Conservation (phyloP, 2,888 invertebrate species). For the Bugula neritina region DNA sequence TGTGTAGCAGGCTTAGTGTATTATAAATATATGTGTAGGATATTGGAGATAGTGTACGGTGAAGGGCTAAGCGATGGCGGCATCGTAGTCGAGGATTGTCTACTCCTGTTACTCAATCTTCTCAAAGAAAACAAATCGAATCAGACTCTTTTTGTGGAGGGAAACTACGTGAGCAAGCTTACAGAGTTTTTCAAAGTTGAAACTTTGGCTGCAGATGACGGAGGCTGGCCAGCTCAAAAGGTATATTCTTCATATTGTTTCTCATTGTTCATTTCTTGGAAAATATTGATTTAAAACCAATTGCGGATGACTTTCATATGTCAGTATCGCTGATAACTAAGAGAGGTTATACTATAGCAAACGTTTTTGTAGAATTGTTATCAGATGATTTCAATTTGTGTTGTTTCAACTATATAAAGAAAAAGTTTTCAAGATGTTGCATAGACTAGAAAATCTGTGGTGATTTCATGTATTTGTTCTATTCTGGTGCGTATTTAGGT, state of each 20-base stretch:
- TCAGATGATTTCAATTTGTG: too few species aligned
- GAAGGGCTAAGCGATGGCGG: conserved; percentile 89
- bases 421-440: too few species aligned
- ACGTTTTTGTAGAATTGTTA: too few species aligned
- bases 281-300: too few species aligned
- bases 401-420: too few species aligned
- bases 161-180: conserved; percentile 84
- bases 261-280: background rate
- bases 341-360: too few species aligned
- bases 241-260: conserved; percentile 52
- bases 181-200: conserved; percentile 70
- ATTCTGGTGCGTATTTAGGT: too few species aligned
- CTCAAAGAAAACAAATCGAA: conserved; percentile 92
- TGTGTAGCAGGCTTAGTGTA: too few species aligned
- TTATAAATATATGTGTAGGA: conserved; percentile 33
- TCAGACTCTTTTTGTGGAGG: conserved; percentile 97
- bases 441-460: too few species aligned
- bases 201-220: conserved; percentile 32
- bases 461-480: too few species aligned
- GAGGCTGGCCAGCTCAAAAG: conserved; percentile 85
- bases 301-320: too few species aligned
- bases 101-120: conserved; percentile 84
- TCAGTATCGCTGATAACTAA: too few species aligned
- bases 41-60: conserved; percentile 83
- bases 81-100: conserved; percentile 95